Base-by-base conservation (phyloP, 2,797 vertebrate species). In the Parauchenoglanis ngamensis region DNA sequence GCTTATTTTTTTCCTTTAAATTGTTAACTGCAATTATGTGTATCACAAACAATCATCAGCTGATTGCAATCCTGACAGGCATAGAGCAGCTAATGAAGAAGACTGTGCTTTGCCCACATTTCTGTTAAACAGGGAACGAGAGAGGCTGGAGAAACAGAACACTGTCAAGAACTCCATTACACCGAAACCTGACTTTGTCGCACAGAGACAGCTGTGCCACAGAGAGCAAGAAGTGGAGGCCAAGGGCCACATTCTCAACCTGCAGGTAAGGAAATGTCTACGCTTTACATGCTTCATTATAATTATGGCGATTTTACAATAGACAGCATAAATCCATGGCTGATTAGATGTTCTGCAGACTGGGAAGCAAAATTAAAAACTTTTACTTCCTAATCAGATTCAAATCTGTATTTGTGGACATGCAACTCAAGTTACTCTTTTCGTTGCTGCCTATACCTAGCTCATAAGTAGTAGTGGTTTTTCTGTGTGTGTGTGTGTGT, bases 71-170 rank as follows among this genome's bases (percentile, higher is more conserved):
- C 21, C 23, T 17, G 21, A 63, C 23, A 81, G 35, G 1, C 1
- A 0, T 63, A 8, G 12, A 44, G 8, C 23, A 63, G 35, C 21
- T 80, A 10, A 44, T 63, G 6, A 44, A 25, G 31, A 80, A 0
- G 35, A 44, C 0, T 4, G 11, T 25, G 21, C 2, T 77, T 78
- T n/a, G 31, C 23, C 3, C 72, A 61, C 17, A 35, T 44, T 63
- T 84, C 15, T 86, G 40, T 90, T 92, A 91, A 91, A 85, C 91
- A 99, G 98, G 88, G 95, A 97, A 79, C 91, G 87, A 59, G 95
- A 95, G 86, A 94, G 86, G 89, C 89, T 92, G 88, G 93, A 94
- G 88, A 91, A 85, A 56, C 92, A 94, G 92, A 92, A 65, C 72
- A 23, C 31, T 70, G 57, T 72, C 82, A 87, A 72, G 54, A 87